Percentiles rank a stretch among this genome's conserved stretches.
Conservation (phyloP, 2,888 invertebrate species). For the Liopterus haemorrhoidalis region DNA sequence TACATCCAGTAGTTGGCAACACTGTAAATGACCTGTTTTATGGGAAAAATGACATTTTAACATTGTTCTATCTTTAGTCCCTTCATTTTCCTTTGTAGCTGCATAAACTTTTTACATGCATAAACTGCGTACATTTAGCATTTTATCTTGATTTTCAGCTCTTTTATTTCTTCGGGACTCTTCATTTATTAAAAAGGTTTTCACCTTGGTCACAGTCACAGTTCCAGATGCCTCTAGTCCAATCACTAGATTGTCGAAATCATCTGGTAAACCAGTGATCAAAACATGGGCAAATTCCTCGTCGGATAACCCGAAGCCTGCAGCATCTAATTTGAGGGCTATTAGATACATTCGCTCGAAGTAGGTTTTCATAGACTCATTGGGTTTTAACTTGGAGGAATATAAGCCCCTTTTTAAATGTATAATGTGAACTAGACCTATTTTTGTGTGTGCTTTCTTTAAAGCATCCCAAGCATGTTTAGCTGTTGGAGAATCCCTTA, state of each 20-base stretch:
- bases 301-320: slow-evolving; percentile 6
- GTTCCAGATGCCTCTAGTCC: slow-evolving; percentile 5
- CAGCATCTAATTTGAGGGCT: slow-evolving; percentile 7
- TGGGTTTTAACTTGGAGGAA: slow-evolving; percentile 10
- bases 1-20: too few relatives aligned
- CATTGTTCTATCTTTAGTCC: too few relatives aligned
- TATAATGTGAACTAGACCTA: slow-evolving; percentile 10
- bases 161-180: too few relatives aligned
- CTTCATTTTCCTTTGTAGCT: too few relatives aligned
- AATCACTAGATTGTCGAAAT: slow-evolving; percentile 2
- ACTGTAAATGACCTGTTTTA: too few relatives aligned
- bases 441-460: slow-evolving; percentile 5
- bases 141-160: too few relatives aligned
- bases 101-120: too few relatives aligned
- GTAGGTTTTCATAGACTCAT: slow-evolving; percentile 5
- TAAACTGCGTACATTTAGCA: too few relatives aligned
- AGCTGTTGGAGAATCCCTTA: slow-evolving; percentile 5
- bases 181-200: slow-evolving; percentile 13
- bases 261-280: slow-evolving; percentile 3
- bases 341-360: slow-evolving; percentile 11
- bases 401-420: slow-evolving; percentile 7
- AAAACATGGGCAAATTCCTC: slow-evolving; percentile 11
- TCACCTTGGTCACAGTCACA: slow-evolving; percentile 8
- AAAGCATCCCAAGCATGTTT: slow-evolving; percentile 4
- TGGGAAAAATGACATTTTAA: too few relatives aligned